These are phyloP conservation scores for Aromia moschata DNA, from an alignment of 2,888 invertebrate species.

Conservation along the genomic window DNA sequence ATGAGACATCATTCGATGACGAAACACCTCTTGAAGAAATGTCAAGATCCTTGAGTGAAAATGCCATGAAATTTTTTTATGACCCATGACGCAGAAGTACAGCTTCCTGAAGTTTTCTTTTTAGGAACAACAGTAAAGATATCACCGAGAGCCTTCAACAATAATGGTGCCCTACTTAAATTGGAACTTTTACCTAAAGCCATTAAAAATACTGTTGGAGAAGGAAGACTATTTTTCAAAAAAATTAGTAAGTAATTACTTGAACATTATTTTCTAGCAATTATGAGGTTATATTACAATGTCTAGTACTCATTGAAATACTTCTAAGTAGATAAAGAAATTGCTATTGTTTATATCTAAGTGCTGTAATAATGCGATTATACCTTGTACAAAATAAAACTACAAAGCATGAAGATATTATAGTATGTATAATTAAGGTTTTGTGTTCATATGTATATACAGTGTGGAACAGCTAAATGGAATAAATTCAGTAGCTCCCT, in stretches of 20 bases:
- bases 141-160: conserved; percentile 78
- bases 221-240: conserved; percentile 72
- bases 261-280: no score
- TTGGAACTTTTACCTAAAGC: conserved; percentile 73
- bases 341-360: no score
- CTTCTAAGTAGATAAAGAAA: no score
- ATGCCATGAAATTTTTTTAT: conserved; percentile 73
- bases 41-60: conserved; percentile 75
- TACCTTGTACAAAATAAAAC: no score
- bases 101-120: conserved; percentile 77
- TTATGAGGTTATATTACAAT: no score
- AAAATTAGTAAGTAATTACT: conserved; percentile 74
- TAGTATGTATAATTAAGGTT: no score
- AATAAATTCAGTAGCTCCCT: no score
- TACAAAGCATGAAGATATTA: no score
- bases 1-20: conserved; percentile 49
- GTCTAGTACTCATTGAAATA: no score
- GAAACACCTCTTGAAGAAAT: conserved; percentile 77
- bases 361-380: no score
- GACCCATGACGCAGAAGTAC: conserved; percentile 79
- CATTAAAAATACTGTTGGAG: conserved; percentile 41
- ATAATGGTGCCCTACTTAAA: conserved; percentile 78
- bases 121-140: conserved; percentile 78
- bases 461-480: no score
- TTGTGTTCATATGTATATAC: no score